phyloP scores from a whole-genome alignment of 1,140 invertebrate species.

The Temnothorax nylanderi region DNA sequence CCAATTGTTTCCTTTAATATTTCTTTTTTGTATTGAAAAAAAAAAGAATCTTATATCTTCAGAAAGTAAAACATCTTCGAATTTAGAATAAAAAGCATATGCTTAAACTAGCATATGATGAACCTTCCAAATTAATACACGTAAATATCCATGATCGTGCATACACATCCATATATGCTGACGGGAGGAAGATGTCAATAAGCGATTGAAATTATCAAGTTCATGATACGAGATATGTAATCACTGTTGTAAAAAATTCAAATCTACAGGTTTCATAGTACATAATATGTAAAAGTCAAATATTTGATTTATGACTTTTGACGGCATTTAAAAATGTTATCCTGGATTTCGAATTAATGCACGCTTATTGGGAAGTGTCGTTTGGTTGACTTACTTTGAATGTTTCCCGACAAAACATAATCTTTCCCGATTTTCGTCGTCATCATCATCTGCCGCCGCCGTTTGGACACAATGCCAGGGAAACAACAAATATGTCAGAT shows the following conservation, averaged over 20 bases:
- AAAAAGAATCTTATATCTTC: background rate
- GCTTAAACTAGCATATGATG: background rate
- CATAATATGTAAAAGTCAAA: background rate
- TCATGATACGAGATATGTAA: background rate
- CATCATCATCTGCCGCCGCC: conserved; percentile 27
- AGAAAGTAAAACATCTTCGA: background rate
- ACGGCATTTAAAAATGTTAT: background rate
- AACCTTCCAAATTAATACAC: background rate
- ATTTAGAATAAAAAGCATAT: background rate
- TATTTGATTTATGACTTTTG: background rate
- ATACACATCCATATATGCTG: background rate
- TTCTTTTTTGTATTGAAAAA: background rate
- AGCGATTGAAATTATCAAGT: background rate
- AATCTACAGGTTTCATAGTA: background rate
- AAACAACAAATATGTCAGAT: conserved; percentile 55
- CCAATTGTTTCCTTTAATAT: background rate
- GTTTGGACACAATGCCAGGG: background rate
- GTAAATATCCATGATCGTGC: background rate
- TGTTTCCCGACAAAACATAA: conserved; percentile 71
- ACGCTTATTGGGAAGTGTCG: conserved; percentile 5
- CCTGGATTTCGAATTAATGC: background rate
- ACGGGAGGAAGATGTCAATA: background rate
- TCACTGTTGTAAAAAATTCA: background rate
- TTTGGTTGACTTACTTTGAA: conserved; percentile 59
- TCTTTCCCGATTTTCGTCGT: conserved; percentile 72